Evolutionary conservation across 2,113 vertebrate species (phyloP), one percentile per base, ranked within the genome.

Genomic region (Cranoglanis bouderius): DNA sequence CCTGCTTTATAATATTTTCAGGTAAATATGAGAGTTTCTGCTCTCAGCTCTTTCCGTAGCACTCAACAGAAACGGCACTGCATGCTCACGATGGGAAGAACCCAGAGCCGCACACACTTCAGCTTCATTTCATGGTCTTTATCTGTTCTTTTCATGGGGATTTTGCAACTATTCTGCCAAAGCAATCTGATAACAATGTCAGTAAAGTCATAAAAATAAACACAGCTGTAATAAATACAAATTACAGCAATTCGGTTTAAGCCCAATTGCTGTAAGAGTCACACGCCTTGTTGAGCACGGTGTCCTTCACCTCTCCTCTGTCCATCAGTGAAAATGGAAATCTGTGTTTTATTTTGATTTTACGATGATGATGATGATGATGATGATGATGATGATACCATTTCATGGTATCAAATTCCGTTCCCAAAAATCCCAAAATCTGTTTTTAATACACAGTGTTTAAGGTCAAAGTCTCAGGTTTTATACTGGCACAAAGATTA

Each of bases 401-500:
- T 43, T 77, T 77, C 9, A 26, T 12, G 26, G 5, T 49, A 2
- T 78, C 26, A 29, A 12, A 29, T 29, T 7, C n/a, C 29, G 9
- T 65, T n/a, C 63, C 63, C 6, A 0, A 72, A 72, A 67, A n/a
- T 67, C 63, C 12, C 12, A 18, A 72, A n/a, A 38, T 19, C 32
- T 72, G 4, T 74, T 40, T 26, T 77, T n/a, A 32, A 51, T 19
- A 32, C 49, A 51, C 46, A 32, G 43, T 2, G n/a, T 14, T 51
- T 18, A 53, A 51, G 78, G 51, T 55, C 78, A 82, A 82, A 82
- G 78, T 82, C 78, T 57, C 24, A n/a, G 13, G 51, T 24, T 81
- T 81, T 53, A n/a, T 32, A 16, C 49, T 53, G 77, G 29, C 29
- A 21, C 32, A 51, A n/a, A 80, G 26, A 51, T 29, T 40, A 40